phyloP scores from a whole-genome alignment of 2,113 vertebrate genomes.

The Gymnogyps californianus region DNA sequence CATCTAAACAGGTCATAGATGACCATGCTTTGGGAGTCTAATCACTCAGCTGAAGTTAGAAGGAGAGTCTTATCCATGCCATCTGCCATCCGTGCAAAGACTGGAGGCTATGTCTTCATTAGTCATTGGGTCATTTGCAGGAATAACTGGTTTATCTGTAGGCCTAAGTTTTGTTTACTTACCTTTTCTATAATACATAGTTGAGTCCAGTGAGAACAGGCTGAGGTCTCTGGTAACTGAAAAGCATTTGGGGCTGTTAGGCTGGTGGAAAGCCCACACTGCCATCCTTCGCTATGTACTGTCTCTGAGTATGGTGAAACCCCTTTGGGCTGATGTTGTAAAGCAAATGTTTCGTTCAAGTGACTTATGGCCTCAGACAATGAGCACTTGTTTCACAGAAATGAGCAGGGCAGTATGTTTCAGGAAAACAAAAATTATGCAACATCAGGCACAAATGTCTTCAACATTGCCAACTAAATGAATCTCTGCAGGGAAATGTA shows the following conservation, averaged over 20 bases:
- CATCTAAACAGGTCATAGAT: not conserved
- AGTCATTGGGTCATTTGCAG: not conserved
- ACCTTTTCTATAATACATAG: not conserved
- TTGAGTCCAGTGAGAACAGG: not conserved
- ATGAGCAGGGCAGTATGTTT: not conserved
- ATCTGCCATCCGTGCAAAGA: not conserved
- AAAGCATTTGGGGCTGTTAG: not conserved
- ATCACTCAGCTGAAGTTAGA: not conserved
- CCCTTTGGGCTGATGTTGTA: not conserved
- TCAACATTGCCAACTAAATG: constrained; percentile 29
- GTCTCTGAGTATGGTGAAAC: not conserved
- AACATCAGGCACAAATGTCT: constrained; percentile 34
- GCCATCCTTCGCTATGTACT: not conserved
- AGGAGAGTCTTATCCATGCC: not conserved
- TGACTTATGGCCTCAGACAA: not conserved
- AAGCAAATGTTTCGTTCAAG: not conserved
- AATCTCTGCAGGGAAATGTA: constrained; percentile 55
- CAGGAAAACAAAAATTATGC: constrained; percentile 60
- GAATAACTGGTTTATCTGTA: not conserved
- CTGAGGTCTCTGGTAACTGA: not conserved
- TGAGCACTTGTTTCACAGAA: constrained; percentile 28
- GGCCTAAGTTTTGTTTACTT: not conserved
- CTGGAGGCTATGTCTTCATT: not conserved
- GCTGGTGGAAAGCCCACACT: not conserved
- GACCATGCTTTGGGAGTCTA: not conserved